phyloP scores from a whole-genome alignment of 2,888 invertebrate genomes.

The Andricus quercusramuli region DNA sequence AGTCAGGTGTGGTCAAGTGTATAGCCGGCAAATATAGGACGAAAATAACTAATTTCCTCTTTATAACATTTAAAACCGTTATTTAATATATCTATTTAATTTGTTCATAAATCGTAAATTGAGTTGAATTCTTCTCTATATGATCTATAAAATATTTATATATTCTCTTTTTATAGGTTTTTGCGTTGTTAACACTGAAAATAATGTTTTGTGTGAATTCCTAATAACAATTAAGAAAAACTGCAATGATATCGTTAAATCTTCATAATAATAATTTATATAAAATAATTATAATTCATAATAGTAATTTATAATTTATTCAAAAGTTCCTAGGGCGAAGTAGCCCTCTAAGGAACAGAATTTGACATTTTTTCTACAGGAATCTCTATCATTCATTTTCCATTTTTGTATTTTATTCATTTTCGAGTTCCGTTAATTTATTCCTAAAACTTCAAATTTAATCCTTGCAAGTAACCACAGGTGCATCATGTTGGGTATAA shows the following conservation, averaged over 20 bases:
- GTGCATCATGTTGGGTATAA: too few relatives aligned
- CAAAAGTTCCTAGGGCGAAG: too few relatives aligned
- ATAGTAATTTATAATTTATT: too few relatives aligned
- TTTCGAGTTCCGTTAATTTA: too few relatives aligned
- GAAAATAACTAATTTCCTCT: neutral
- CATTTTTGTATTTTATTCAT: too few relatives aligned
- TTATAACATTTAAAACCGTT: neutral
- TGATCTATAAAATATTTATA: neutral
- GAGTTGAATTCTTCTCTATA: neutral
- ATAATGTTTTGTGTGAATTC: neutral
- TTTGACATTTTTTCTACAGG: too few relatives aligned
- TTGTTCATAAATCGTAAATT: neutral
- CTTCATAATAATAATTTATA: too few relatives aligned
- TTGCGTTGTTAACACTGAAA: neutral
- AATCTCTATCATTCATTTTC: too few relatives aligned
- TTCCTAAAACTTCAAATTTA: too few relatives aligned
- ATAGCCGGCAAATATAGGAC: neutral
- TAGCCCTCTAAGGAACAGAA: too few relatives aligned
- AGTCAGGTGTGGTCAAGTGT: conserved; percentile 22
- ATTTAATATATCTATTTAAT: neutral
- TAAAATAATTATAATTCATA: too few relatives aligned
- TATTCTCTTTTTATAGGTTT: neutral
- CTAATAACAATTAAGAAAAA: neutral
- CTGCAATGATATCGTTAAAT: neutral
- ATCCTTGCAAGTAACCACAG: too few relatives aligned